Base-by-base conservation (phyloP, 2,797 vertebrate genomes). In the Hemitrygon akajei region DNA sequence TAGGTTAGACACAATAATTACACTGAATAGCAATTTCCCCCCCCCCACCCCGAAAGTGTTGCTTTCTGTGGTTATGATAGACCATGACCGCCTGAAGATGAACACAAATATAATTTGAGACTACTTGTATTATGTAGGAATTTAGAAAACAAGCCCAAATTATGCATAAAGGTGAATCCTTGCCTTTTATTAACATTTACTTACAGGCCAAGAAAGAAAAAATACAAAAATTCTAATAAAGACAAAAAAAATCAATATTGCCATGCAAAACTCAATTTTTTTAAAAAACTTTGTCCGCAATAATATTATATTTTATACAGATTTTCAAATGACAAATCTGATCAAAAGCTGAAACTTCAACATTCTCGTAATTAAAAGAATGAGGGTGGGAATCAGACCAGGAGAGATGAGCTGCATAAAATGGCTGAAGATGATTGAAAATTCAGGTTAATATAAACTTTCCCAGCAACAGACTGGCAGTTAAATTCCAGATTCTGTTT, bases 171-270 rank as follows among this genome's bases (percentile, higher is more conserved):
- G 11, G 56, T 84, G 10, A 86, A n/a, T n/a, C 30, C 7, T 12
- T 60, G 82, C 16, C n/a, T 86, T 86, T 60, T 86, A 27, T 86
- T 86, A 63, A n/a, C 60, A 86, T 86, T 86, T 86, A 60, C 7
- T 60, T 56, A 81, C 20, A 40, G 34, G 58, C 25, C n/a, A 56
- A 86, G 47, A 86, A 86, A 60, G 82, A 12, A 12, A 1, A 63
- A 86, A 86, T 63, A 86, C n/a, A 6, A 11, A 60, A 86, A 86
- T 60, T 84, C 10, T 22, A 84, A 86, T 30, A 86, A 0, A 77
- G 7, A n/a, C 58, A 18, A 4, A 86, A 58, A 30, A 30, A 5
- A 12, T 60, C 12, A 30, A 60, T 60, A 58, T 58, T 30, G 60
- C n/a, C 18, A 69, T 22, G n/a, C 18, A 89, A 10, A 37, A 7